Conservation (phyloP, 92 coral and sea anemone species). For the Paramuricea clavata region DNA sequence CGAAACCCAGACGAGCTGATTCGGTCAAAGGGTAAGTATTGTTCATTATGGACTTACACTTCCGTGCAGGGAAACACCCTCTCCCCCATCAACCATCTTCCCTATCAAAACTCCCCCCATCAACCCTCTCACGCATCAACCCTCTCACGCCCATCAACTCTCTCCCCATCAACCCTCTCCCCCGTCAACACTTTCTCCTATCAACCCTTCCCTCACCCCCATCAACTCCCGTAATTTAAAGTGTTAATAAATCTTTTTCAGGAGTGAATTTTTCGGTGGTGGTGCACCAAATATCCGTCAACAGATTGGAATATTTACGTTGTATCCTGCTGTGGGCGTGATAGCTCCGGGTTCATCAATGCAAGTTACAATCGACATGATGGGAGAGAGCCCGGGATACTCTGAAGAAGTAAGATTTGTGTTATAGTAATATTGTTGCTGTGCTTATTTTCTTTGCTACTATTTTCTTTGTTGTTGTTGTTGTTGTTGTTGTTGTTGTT, state of each 20-base stretch:
- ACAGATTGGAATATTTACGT: slow-evolving; percentile 96
- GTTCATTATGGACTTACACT: too few relatives aligned
- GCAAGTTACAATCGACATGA: slow-evolving; percentile 94
- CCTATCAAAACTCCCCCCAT: too few relatives aligned
- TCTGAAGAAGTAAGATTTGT: slow-evolving; percentile 83
- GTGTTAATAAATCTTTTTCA: slow-evolving; percentile 26
- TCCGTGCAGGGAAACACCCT: too few relatives aligned
- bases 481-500: too few relatives aligned
- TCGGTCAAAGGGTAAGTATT: slow-evolving; percentile 88
- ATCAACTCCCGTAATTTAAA: too few relatives aligned
- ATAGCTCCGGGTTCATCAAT: slow-evolving; percentile 80
- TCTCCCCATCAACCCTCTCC: too few relatives aligned
- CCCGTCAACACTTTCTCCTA: too few relatives aligned
- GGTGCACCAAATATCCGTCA: slow-evolving; percentile 95
- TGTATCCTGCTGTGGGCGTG: slow-evolving; percentile 95
- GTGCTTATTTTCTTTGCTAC: not conserved
- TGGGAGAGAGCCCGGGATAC: slow-evolving; percentile 87
- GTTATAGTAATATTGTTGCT: not conserved
- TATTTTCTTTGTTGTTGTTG: too few relatives aligned
- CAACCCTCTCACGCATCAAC: too few relatives aligned
- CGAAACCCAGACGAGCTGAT: slow-evolving; percentile 94
- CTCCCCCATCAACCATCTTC: too few relatives aligned
- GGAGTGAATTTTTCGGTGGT: slow-evolving; percentile 45
- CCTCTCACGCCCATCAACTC: too few relatives aligned
- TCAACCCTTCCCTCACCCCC: too few relatives aligned